Percentiles rank a stretch among this genome's conserved stretches.
Evolutionary conservation across 2,888 invertebrate species (phyloP).

Genomic region (Agrotis segetum): DNA sequence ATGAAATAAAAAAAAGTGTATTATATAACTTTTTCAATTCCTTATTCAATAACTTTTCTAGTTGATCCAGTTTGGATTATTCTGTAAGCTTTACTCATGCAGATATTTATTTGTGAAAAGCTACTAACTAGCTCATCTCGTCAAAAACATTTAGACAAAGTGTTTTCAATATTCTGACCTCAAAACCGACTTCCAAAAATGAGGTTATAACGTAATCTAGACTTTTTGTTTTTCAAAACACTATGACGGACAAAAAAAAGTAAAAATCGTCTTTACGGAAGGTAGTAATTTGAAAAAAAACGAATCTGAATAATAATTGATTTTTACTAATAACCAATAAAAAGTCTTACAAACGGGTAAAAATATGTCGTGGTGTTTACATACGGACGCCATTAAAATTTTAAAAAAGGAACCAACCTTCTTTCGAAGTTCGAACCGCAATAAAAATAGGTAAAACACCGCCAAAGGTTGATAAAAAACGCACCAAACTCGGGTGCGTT

Average conservation of each 20-base stretch:
- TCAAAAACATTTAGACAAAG: background rate
- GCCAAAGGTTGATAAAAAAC: slow-evolving; percentile 56
- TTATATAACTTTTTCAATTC: no score
- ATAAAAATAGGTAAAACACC: slow-evolving; percentile 59
- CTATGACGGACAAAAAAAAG: no score
- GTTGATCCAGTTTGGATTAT: background rate
- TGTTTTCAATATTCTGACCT: background rate
- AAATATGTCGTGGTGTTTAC: slow-evolving; percentile 14
- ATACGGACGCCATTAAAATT: slow-evolving; percentile 1
- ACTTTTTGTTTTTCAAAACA: background rate
- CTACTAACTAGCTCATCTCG: no score
- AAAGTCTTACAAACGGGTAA: background rate
- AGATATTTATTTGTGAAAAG: background rate
- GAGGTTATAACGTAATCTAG: background rate
- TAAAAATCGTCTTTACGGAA: no score
- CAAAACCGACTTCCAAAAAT: no score
- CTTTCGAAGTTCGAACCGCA: slow-evolving; percentile 31
- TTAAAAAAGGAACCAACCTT: slow-evolving; percentile 14
- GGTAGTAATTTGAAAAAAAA: background rate
- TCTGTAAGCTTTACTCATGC: background rate
- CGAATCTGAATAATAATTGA: background rate
- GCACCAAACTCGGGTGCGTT: slow-evolving; percentile 26
- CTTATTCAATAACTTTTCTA: background rate
- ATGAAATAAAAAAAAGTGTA: no score
- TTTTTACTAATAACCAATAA: background rate